Conservation (phyloP, 37 sponge, comb jelly and placozoan species). For the Corticium candelabrum region DNA sequence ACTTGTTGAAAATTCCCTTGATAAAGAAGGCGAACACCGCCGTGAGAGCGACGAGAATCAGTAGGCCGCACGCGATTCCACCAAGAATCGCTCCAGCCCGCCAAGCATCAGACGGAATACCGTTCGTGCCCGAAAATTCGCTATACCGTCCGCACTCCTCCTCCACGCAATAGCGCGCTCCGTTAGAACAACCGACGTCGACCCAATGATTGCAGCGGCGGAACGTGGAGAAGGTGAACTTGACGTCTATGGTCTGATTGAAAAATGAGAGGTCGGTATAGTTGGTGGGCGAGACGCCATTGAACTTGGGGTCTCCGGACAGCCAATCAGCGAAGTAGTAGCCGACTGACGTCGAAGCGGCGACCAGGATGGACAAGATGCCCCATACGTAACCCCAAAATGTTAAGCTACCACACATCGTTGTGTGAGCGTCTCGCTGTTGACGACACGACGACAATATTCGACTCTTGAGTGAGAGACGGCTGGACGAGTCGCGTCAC, state of each 20-base stretch:
- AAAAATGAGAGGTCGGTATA: not conserved
- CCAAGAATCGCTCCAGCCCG: not conserved
- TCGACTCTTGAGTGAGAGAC: not conserved
- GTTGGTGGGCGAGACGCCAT: not conserved
- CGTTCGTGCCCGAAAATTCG: not conserved
- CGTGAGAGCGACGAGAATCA: not conserved
- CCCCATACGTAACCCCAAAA: not conserved
- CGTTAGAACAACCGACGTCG: not conserved
- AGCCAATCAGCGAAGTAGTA: constrained; percentile 7
- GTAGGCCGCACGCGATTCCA: not conserved
- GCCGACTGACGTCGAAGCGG: not conserved
- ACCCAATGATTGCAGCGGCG: constrained; percentile 8
- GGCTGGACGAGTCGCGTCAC: not conserved
- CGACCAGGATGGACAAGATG: not conserved
- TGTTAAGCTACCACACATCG: constrained; percentile 7
- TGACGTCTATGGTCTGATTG: not conserved
- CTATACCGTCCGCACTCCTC: not conserved
- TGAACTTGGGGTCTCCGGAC: not conserved
- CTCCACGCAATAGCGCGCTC: not conserved
- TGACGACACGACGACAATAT: no score
- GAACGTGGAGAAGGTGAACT: not conserved
- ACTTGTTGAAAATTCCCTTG: not conserved
- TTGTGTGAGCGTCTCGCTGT: no score
- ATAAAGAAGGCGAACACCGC: constrained; percentile 1
- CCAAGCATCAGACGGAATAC: not conserved